Conservation (phyloP, 2,113 vertebrate genomes). For the Pionites leucogaster region DNA sequence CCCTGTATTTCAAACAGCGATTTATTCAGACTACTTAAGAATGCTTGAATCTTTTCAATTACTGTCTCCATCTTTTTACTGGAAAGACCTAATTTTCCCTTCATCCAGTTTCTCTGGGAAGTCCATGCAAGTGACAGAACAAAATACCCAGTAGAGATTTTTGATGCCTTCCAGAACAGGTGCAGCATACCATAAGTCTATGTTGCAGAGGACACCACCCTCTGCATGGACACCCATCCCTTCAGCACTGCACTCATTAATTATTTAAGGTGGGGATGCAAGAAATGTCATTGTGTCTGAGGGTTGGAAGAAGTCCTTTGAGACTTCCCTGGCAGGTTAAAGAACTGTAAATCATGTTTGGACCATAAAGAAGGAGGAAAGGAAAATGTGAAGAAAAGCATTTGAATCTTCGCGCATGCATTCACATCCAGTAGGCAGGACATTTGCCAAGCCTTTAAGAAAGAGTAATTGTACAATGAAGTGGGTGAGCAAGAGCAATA, state of each 20-base stretch:
- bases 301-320: background rate
- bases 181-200: accelerated
- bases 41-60: background rate
- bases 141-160: background rate
- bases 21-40: background rate
- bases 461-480: background rate
- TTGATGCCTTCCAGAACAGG: background rate
- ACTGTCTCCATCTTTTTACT: background rate
- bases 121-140: background rate
- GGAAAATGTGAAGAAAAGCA: background rate
- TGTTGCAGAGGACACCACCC: background rate
- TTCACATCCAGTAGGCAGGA: background rate
- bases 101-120: background rate
- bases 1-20: background rate
- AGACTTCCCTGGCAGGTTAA: background rate
- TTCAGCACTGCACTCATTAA: background rate
- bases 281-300: background rate
- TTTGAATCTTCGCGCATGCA: background rate
- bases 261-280: background rate
- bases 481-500: background rate
- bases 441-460: background rate
- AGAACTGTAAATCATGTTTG: background rate
- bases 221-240: background rate
- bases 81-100: background rate
- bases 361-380: background rate